Evolutionary conservation across 2,888 invertebrate genomes (phyloP).

Genomic region (Ectemnius lituratus): DNA sequence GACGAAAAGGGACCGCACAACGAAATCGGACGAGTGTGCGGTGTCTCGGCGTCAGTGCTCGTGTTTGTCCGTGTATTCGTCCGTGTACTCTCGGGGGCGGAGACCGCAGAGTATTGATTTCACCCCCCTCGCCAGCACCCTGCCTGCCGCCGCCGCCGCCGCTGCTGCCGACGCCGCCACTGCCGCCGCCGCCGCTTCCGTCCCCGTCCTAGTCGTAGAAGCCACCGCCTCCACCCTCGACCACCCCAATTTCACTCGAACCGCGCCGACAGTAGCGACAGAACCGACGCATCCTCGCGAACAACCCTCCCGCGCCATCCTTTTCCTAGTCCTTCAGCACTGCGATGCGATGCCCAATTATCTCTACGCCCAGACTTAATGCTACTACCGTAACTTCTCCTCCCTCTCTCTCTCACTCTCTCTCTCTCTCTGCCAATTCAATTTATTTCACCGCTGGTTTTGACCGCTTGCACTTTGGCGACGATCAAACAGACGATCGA

Average conservation of each 20-base stretch:
- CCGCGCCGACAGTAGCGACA: slow-evolving; percentile 22
- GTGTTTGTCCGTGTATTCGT: slow-evolving; percentile 70
- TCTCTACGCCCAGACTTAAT: too few relatives aligned
- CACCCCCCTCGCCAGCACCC: slow-evolving; percentile 67
- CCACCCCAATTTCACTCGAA: slow-evolving; percentile 54
- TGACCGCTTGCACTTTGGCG: slow-evolving; percentile 8
- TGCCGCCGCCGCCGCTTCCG: slow-evolving; percentile 41
- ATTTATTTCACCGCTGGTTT: neutral
- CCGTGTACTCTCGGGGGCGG: slow-evolving; percentile 73
- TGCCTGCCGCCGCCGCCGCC: slow-evolving; percentile 9
- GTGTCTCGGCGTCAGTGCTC: slow-evolving; percentile 44
- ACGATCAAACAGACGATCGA: slow-evolving; percentile 2
- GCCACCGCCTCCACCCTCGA: slow-evolving; percentile 24
- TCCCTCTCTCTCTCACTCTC: neutral
- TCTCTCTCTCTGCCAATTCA: neutral
- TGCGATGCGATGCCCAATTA: neutral
- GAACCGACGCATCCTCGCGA: slow-evolving; percentile 16
- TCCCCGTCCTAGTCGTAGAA: slow-evolving; percentile 43
- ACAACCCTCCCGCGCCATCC: neutral
- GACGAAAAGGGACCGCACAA: slow-evolving; percentile 21
- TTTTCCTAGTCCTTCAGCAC: neutral
- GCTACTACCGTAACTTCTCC: too few relatives aligned
- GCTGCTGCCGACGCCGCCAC: neutral
- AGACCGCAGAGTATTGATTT: slow-evolving; percentile 77
- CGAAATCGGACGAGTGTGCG: slow-evolving; percentile 29